Percentiles rank a stretch among this genome's conserved stretches.
Conservation (phyloP, 1,140 invertebrate species). For the Drosophila serrata region DNA sequence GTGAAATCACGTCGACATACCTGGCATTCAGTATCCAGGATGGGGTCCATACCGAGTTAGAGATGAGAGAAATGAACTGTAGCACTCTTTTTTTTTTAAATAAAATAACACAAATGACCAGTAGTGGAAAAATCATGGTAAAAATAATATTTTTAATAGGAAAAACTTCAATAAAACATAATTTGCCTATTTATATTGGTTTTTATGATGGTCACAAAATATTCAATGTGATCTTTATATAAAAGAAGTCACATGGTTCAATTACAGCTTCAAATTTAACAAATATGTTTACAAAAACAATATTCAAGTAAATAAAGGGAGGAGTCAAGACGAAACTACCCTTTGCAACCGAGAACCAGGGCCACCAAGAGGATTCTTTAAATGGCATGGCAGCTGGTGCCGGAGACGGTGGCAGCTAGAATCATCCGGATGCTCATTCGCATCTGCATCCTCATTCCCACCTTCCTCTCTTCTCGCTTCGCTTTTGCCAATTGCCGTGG, state of each 20-base stretch:
- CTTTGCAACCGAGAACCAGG: not conserved
- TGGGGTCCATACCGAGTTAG: constrained; percentile 1
- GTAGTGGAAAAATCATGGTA: not conserved
- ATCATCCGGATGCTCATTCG: constrained; percentile 37
- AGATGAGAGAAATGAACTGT: not conserved
- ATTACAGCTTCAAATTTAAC: not conserved
- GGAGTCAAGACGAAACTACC: not conserved
- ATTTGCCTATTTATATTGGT: too few species aligned
- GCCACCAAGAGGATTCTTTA: constrained; percentile 54
- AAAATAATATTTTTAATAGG: not conserved
- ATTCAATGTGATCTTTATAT: not conserved
- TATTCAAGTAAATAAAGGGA: not conserved
- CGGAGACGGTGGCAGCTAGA: constrained; percentile 23
- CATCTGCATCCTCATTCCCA: constrained; percentile 8
- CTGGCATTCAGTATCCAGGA: constrained; percentile 11
- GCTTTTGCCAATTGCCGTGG: constrained; percentile 49
- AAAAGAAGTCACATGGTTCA: not conserved
- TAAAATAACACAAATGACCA: not conserved
- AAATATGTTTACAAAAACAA: not conserved
- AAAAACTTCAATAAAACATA: too few species aligned
- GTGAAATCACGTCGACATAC: constrained; percentile 53
- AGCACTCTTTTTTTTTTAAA: not conserved
- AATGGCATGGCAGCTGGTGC: constrained; percentile 62
- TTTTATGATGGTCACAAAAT: too few species aligned
- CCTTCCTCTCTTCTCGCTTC: not conserved